Evolutionary conservation across 2,797 vertebrate species (phyloP), one percentile per base, ranked within the genome.

Genomic region (Silurus aristotelis): DNA sequence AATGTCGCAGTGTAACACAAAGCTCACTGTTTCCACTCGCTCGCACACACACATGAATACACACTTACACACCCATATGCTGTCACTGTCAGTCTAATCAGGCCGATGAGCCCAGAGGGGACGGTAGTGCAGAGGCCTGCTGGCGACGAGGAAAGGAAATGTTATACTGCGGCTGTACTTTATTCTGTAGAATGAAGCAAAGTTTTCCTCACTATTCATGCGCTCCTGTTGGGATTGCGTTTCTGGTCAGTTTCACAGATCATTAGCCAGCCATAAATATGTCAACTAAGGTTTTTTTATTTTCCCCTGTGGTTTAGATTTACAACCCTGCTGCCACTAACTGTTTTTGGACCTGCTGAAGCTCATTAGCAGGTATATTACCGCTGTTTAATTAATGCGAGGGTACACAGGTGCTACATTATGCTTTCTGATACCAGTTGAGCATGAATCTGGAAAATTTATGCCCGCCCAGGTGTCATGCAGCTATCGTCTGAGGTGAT

Each of bases 31-130:
- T 66, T 80, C 9, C 6, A 72, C 79, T 52, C 67, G 6, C 8
- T 7, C 38, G 61, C 48, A 43, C 78, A 72, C 70, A 31, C 63
- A 66, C 79, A 52, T 10, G 48, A 8, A 52, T 52, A 31, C 75
- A 75, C 55, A 82, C 80, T 20, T 25, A 22, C 67, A 66, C 67
- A 31, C 81, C 2, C 56, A 31, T 58, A 20, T 14, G 12, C 82
- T 87, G 85, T 87, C 85, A 84, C 76, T 87, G 85, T 87, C 85
- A 84, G 67, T 80, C 82, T 60, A 58, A 73, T 70, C 70, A 82
- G 82, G 83, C 66, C 83, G 46, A 84, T 64, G 52, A 85, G 82
- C 80, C 82, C 76, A 81, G 55, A 48, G 82, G 56, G 52, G 75
- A 82, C 52, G 58, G 67, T 64, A 61, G 46, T 22, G 75, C 67